A percentile compares a stretch with the other conserved stretches of the same genome.
Evolutionary conservation across 2,797 vertebrate species (phyloP).

Genomic region (Thripadectes ignobilis): DNA sequence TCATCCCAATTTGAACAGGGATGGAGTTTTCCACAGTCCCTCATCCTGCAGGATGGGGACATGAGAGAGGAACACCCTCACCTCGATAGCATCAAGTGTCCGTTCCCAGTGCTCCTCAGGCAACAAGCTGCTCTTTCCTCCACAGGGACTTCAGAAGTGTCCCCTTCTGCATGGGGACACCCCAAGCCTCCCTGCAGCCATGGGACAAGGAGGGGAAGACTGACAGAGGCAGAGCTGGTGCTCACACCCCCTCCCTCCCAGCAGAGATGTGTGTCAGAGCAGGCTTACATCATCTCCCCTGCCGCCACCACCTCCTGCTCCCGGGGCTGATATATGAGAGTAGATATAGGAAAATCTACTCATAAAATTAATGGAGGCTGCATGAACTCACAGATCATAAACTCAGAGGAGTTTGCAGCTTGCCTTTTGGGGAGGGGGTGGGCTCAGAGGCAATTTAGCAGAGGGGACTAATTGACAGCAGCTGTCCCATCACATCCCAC

Average conservation of each 20-base stretch:
- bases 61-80: background rate
- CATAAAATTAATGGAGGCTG: constrained; percentile 56
- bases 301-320: background rate
- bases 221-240: background rate
- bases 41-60: background rate
- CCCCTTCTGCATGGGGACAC: background rate
- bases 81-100: background rate
- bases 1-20: background rate
- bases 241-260: background rate
- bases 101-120: background rate
- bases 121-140: background rate
- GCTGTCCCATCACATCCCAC: background rate
- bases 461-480: constrained; percentile 28
- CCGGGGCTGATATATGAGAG: background rate
- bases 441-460: constrained; percentile 4
- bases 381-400: constrained; percentile 57
- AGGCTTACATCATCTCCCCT: background rate
- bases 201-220: background rate
- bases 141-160: background rate
- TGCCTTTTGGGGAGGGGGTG: background rate
- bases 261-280: background rate
- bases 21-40: background rate
- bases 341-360: constrained; percentile 33
- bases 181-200: background rate
- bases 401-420: constrained; percentile 41